A percentile compares a stretch with the other conserved stretches of the same genome.
phyloP scores from a whole-genome alignment of 2,113 vertebrate genomes.

The Apaloderma vittatum region DNA sequence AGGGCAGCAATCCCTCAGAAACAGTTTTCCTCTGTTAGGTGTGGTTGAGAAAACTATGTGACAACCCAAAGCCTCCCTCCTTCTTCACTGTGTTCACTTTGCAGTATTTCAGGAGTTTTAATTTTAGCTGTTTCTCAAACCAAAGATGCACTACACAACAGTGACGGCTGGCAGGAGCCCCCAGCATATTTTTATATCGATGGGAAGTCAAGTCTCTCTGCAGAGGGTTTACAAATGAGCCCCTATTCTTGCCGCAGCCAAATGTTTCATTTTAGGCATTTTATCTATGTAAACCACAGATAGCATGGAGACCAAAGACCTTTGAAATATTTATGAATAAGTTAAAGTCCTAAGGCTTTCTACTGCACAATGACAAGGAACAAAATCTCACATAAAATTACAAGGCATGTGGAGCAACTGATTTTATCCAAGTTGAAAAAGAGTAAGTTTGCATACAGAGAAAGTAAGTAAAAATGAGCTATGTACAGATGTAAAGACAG shows the following conservation, averaged over 20 bases:
- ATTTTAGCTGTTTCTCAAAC: not conserved
- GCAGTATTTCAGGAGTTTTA: not conserved
- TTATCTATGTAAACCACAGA: conserved; percentile 11
- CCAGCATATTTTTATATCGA: rapidly evolving
- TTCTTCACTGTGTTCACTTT: not conserved
- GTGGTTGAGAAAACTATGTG: not conserved
- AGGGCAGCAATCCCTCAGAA: not conserved
- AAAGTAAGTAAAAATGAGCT: not conserved
- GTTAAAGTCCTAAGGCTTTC: conserved; percentile 14
- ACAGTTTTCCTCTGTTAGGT: not conserved
- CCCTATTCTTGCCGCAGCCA: not conserved
- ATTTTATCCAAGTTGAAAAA: not conserved
- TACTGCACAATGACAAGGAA: not conserved
- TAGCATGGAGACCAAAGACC: conserved; percentile 22
- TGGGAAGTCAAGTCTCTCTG: not conserved
- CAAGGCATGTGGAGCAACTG: not conserved
- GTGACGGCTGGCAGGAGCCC: not conserved
- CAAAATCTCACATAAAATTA: not conserved
- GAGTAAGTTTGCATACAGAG: not conserved
- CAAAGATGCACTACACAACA: not conserved
- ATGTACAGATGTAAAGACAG: not conserved
- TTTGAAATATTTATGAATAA: conserved; percentile 30
- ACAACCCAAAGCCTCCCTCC: not conserved
- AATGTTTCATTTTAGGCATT: conserved; percentile 10
- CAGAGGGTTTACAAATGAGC: not conserved